Percentiles rank a stretch among this genome's conserved stretches.
Conservation (phyloP, 1,140 invertebrate genomes). For the Drosophila bifasciata region DNA sequence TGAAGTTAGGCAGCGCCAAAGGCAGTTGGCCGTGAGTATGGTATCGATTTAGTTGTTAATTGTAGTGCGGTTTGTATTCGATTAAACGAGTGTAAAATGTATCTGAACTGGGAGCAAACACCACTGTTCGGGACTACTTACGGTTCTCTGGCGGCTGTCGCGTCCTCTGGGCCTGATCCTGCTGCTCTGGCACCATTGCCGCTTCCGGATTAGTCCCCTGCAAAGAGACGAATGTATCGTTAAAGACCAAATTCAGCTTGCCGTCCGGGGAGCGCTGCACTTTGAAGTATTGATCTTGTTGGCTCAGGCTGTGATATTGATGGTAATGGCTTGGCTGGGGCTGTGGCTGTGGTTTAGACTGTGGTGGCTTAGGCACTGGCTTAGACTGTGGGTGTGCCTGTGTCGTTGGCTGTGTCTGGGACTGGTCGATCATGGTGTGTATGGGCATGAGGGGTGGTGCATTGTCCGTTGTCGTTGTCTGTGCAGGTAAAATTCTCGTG, state of each 20-base stretch:
- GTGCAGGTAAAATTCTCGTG: constrained; percentile 66
- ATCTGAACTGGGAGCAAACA: not conserved
- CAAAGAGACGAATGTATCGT: constrained; percentile 74
- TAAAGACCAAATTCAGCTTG: constrained; percentile 83
- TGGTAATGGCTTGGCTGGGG: constrained; percentile 56
- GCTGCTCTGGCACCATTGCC: constrained; percentile 7
- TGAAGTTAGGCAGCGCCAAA: constrained; percentile 66
- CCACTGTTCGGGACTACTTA: constrained; percentile 40
- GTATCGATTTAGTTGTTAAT: constrained; percentile 68
- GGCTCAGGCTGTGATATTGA: constrained; percentile 73
- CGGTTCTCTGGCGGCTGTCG: constrained; percentile 30
- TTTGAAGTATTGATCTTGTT: constrained; percentile 76
- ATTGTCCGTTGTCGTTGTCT: constrained; percentile 69
- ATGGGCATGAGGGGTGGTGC: constrained; percentile 78
- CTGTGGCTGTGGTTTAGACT: constrained; percentile 17
- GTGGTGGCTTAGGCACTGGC: constrained; percentile 13
- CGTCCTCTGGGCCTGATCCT: not conserved
- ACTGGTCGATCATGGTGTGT: constrained; percentile 44
- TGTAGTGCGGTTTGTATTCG: constrained; percentile 22
- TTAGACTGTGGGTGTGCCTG: constrained; percentile 26
- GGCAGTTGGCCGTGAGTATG: constrained; percentile 57
- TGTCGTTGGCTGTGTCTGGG: constrained; percentile 21
- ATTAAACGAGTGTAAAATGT: constrained; percentile 35
- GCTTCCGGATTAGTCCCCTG: constrained; percentile 32
- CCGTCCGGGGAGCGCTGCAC: constrained; percentile 81